Evolutionary conservation across 2,888 invertebrate genomes (phyloP).

Genomic region (Salpingus planirostris): DNA sequence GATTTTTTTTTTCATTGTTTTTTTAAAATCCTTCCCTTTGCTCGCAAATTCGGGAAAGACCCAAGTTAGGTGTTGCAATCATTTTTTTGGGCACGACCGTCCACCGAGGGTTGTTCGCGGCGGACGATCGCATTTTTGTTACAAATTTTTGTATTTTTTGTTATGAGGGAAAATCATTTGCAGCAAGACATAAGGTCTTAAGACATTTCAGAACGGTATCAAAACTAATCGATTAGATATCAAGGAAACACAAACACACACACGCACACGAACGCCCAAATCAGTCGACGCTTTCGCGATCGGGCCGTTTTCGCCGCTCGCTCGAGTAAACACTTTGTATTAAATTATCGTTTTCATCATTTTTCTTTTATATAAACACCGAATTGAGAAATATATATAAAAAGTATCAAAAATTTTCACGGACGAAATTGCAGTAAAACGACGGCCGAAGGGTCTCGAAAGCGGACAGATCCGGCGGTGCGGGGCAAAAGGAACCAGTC

Average conservation of each 20-base stretch:
- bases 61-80: constrained; percentile 39
- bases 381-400: constrained; percentile 35
- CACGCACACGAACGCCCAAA: too few species aligned
- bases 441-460: too few species aligned
- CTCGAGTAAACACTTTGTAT: constrained; percentile 21
- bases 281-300: constrained; percentile 17
- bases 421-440: constrained; percentile 24
- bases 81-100: constrained; percentile 35
- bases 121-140: constrained; percentile 30
- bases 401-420: constrained; percentile 38
- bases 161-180: constrained; percentile 38
- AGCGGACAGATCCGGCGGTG: too few species aligned
- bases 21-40: constrained; percentile 25
- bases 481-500: too few species aligned
- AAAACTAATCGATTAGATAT: constrained; percentile 12
- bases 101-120: constrained; percentile 19
- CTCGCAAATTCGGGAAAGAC: constrained; percentile 41
- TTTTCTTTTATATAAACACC: constrained; percentile 25
- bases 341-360: constrained; percentile 21
- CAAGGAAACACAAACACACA: too few species aligned
- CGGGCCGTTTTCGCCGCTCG: constrained; percentile 25
- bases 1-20: constrained; percentile 24
- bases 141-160: constrained; percentile 32
- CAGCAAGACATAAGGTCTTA: constrained; percentile 43
- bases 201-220: constrained; percentile 39